These are phyloP conservation scores for Hirtodrosophila duncani DNA, from an alignment of 2,888 invertebrate genomes.

Conservation along the genomic window DNA sequence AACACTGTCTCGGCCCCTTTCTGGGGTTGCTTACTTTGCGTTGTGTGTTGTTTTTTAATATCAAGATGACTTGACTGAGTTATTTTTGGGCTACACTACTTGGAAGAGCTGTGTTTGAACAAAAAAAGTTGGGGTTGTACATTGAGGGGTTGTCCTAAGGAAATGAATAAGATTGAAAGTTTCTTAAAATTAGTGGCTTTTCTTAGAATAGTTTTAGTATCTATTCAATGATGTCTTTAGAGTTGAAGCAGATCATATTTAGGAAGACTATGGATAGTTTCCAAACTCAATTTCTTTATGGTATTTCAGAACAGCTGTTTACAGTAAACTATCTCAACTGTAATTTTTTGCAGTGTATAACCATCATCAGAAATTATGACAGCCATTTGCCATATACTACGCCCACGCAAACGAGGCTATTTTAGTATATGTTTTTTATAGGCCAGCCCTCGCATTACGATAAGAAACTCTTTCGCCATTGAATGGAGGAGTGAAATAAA, in stretches of 20 bases:
- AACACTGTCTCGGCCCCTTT: constrained; percentile 27
- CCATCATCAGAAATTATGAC: constrained; percentile 29
- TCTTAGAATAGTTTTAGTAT: constrained; percentile 4
- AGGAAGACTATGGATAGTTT: too few relatives aligned
- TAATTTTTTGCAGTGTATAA: constrained; percentile 25
- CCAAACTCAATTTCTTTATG: too few relatives aligned
- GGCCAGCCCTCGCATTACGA: constrained; percentile 33
- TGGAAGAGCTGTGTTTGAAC: not conserved
- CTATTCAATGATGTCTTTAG: not conserved
- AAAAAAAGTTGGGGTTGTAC: too few relatives aligned
- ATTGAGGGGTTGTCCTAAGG: constrained; percentile 18
- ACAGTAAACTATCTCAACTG: too few relatives aligned
- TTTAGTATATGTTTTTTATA: constrained; percentile 50
- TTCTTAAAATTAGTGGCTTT: not conserved
- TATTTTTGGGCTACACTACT: constrained; percentile 38
- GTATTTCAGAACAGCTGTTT: too few relatives aligned
- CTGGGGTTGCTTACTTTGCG: constrained; percentile 40
- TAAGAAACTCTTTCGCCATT: constrained; percentile 54
- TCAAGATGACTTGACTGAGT: constrained; percentile 53
- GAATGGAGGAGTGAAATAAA: constrained; percentile 22
- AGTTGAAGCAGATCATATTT: not conserved
- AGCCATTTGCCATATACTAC: constrained; percentile 36
- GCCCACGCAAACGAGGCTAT: constrained; percentile 29
- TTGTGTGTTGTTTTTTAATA: constrained; percentile 49
- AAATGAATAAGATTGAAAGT: constrained; percentile 6